Evolutionary conservation across 2,797 vertebrate genomes (phyloP).

Genomic region (Melanotaenia pygmaea): DNA sequence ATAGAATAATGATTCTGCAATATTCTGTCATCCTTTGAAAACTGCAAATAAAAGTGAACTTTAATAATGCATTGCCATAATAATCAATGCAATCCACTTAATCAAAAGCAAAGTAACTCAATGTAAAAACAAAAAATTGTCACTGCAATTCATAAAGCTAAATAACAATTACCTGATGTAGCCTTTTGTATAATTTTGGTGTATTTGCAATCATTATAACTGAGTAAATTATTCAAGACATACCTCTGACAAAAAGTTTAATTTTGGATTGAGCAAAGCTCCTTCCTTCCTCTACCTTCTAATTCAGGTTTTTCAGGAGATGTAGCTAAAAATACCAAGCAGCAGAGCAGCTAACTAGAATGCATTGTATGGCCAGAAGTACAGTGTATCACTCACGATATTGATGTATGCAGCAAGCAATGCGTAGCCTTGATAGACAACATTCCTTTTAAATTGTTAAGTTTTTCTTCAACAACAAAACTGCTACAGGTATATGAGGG

Average conservation of each 20-base stretch:
- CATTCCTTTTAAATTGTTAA: conserved; percentile 22
- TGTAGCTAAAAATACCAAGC: conserved; percentile 19
- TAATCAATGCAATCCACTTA: background rate
- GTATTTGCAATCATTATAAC: background rate
- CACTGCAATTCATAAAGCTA: background rate
- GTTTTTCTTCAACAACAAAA: conserved; percentile 33
- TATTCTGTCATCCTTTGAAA: background rate
- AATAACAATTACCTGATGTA: background rate
- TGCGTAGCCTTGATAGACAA: conserved; percentile 8
- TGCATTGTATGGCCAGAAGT: background rate
- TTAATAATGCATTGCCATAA: background rate
- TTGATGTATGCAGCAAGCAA: background rate
- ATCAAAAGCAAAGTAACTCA: background rate
- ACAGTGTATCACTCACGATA: background rate
- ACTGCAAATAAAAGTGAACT: background rate
- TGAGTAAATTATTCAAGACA: background rate
- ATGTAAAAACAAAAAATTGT: background rate
- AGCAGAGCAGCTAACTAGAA: background rate
- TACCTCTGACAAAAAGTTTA: background rate
- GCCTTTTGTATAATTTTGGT: background rate
- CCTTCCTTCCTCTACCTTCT: background rate
- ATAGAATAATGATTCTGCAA: background rate
- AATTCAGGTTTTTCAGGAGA: background rate
- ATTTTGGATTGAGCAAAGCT: too few species aligned
- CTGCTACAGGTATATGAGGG: conserved; percentile 22